A percentile compares a stretch with the other conserved stretches of the same genome.
Evolutionary conservation across 2,113 vertebrate genomes (phyloP).

Genomic region (Lota lota): DNA sequence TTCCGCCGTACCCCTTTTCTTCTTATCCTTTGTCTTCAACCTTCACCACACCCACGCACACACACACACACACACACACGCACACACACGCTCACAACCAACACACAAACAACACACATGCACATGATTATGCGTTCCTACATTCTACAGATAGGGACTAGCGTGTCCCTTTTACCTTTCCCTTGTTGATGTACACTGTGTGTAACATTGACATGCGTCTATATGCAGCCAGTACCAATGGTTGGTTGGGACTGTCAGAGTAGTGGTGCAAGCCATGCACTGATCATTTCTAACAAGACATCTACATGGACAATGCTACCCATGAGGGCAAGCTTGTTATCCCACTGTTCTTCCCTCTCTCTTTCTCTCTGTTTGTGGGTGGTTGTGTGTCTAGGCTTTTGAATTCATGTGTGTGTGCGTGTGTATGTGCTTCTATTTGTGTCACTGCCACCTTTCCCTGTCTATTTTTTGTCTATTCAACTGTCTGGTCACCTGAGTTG

Average conservation of each 20-base stretch:
- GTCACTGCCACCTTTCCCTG: neutral
- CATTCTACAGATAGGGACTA: no score
- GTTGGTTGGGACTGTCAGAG: no score
- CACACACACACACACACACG: neutral
- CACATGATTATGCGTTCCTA: neutral
- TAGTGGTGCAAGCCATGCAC: no score
- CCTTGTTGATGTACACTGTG: no score
- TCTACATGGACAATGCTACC: no score
- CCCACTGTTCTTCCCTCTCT: no score
- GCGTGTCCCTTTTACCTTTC: no score
- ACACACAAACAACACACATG: neutral
- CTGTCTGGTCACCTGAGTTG: neutral
- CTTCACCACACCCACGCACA: slow-evolving; percentile 20
- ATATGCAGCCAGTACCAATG: no score
- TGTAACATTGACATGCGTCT: no score
- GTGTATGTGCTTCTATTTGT: slow-evolving; percentile 4
- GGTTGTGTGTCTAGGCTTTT: slow-evolving; percentile 17
- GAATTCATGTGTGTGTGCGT: slow-evolving; percentile 24
- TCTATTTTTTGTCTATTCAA: neutral
- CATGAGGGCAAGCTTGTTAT: no score
- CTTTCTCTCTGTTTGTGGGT: no score
- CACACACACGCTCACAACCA: neutral
- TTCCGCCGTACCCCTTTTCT: slow-evolving; percentile 18
- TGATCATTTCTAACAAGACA: no score
- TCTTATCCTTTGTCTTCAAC: slow-evolving; percentile 33